Evolutionary conservation across 2,888 invertebrate genomes (phyloP), one percentile per base, ranked within the genome.

Genomic region (Stratiomys singularior): DNA sequence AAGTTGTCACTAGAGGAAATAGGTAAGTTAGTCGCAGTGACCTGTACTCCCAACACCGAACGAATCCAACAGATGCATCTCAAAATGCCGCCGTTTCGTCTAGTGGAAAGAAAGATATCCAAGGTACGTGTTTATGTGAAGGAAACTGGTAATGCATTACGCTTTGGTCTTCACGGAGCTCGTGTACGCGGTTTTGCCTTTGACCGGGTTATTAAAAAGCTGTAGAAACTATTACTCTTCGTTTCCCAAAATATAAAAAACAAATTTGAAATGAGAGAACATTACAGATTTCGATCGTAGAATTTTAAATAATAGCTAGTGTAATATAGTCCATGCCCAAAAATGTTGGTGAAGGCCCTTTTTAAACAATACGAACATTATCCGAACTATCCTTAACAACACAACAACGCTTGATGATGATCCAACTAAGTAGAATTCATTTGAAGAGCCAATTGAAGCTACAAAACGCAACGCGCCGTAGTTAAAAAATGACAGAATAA

Each of bases 141-240:
- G 15, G 56, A 5, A 18, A 21, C 15, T 69, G 21, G 44, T 37
- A 74, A 74, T 60, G 21, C 1, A 58, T 23, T 60, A 37, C 4
- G 44, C 60, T 11, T 56, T 28, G 30, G 13, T 27, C 46, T 56
- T 56, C 56, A 72, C 58, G 30, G 23, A 30, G 15, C 30, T 58
- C 27, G 18, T 9, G 37, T 18, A 23, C 46, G 30, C 56, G 72
- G 30, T 58, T n/a, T 28, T 30, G 5, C 52, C 30, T 56, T 9
- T 46, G 30, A 9, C 1, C 9, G 74, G 30, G n/a, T 74, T 74
- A 74, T 74, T 74, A 74, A 74, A 74, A 74, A 74, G 74, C 58
- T 21, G 74, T 74, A 30, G 74, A 74, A 74, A 37, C 74, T 60
- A 74, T 44, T 60, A 74, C 60, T 74, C 52, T 58, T 27, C 7